These are phyloP conservation scores for Portevinia maculata DNA, from an alignment of 2,888 invertebrate genomes.

Conservation along the genomic window DNA sequence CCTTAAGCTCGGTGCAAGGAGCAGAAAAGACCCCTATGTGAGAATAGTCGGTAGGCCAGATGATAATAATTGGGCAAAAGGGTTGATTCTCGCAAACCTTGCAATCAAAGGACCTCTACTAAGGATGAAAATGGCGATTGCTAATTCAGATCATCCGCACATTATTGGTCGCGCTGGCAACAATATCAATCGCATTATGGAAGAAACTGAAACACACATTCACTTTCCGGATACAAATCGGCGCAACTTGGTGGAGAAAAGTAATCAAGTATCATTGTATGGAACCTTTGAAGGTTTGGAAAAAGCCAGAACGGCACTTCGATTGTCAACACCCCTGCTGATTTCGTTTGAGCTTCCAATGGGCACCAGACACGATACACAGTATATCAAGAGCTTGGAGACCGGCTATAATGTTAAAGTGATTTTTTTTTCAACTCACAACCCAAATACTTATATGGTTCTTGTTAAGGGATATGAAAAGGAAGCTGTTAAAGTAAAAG, in stretches of 20 bases:
- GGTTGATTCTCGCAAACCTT: conserved; percentile 92
- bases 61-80: conserved; percentile 92
- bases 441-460: conserved; percentile 91
- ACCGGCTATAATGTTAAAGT: conserved; percentile 93
- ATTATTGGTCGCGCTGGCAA: conserved; percentile 94
- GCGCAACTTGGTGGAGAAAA: conserved; percentile 95
- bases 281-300: conserved; percentile 96
- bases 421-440: conserved; percentile 92
- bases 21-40: conserved; percentile 98
- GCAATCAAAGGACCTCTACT: conserved; percentile 97
- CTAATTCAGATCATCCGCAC: conserved; percentile 98
- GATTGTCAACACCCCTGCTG: conserved; percentile 94
- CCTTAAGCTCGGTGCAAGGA: conserved; percentile 98
- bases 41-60: conserved; percentile 92
- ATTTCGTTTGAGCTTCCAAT: conserved; percentile 96
- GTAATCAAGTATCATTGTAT: conserved; percentile 98
- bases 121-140: conserved; percentile 98
- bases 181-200: conserved; percentile 91
- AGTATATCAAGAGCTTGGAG: conserved; percentile 92
- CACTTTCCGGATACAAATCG: conserved; percentile 99
- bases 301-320: conserved; percentile 91
- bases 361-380: conserved; percentile 90
- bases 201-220: conserved; percentile 97
- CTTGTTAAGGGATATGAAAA: conserved; percentile 95
- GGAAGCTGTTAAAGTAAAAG: conserved; percentile 93